Base-by-base conservation (phyloP, 2,113 vertebrate genomes). In the Leptodactylus fuscus region DNA sequence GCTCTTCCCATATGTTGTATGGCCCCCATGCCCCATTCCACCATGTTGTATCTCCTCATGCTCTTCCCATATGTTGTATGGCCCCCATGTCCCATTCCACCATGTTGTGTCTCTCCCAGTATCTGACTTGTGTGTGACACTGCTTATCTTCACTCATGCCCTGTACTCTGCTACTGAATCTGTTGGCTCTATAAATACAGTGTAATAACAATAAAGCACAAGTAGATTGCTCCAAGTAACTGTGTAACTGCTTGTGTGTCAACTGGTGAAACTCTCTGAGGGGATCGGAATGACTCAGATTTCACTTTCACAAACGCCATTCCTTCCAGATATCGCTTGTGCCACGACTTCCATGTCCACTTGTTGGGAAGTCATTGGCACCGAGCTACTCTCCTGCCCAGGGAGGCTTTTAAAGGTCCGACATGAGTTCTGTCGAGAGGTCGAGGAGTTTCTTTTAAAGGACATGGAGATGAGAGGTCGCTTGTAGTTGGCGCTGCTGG, bases 391-490 rank as follows among this genome's bases (percentile, higher is more conserved):
- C 41, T 87, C 8, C 0, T 89, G 22, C 4, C 60, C 10, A 41
- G 85, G 24, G 51, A 90, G 83, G 0, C 29, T 67, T 87, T 92
- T 94, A 60, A 93, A 93, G 41, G 93, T 94, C 83, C 88, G 92
- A 12, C 93, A 81, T 88, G 87, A 89, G 76, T 87, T 87, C 80
- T 89, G 87, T 53, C 85, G 82, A 0, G 55, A 38, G 69, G 3
- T 44, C 5, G 90, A 91, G 11, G 87, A 84, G 0, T 0, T 29
- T 29, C 82, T 88, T 15, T 87, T 80, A 1, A 94, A 86, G 0
- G 95, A 94, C 22, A 44, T 0, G 81, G 91, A 41, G 92, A 92
- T 29, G 87, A 96, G 84, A 0, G 95, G 38, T 29, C 90, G 48
- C 32, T 90, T 24, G 0, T 88, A 93, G 22, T 86, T 88, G 0